phyloP scores from a whole-genome alignment of 1,140 invertebrate genomes.

The Drosophila willistoni region DNA sequence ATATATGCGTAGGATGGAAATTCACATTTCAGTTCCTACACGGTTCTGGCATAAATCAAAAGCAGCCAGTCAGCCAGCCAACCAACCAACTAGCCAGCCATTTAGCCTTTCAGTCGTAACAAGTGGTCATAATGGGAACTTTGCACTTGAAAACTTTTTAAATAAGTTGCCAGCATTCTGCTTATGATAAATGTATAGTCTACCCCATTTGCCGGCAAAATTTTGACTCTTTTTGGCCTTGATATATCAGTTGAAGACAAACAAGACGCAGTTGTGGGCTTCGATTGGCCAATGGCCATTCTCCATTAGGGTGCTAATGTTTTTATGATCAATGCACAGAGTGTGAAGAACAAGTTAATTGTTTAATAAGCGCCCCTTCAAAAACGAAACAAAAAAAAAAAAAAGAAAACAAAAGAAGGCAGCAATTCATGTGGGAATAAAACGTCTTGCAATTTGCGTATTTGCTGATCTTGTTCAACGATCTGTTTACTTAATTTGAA shows the following conservation, averaged over 20 bases:
- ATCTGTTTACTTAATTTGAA: conserved; percentile 7
- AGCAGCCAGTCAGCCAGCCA: neutral
- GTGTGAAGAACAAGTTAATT: conserved; percentile 64
- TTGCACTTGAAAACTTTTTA: conserved; percentile 43
- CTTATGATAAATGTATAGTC: conserved; percentile 60
- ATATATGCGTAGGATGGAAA: conserved; percentile 30
- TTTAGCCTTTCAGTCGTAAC: conserved; percentile 36
- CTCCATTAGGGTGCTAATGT: conserved; percentile 32
- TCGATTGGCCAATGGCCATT: neutral
- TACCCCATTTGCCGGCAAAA: neutral
- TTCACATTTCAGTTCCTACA: conserved; percentile 32
- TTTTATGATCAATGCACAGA: conserved; percentile 60
- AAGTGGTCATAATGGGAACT: conserved; percentile 53
- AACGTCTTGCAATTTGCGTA: conserved; percentile 1
- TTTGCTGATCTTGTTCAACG: neutral
- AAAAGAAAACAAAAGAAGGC: neutral
- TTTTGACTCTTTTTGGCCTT: conserved; percentile 17
- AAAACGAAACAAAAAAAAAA: neutral
- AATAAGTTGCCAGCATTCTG: conserved; percentile 26
- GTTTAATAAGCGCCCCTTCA: conserved; percentile 44
- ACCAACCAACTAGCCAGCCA: neutral
- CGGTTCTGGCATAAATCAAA: conserved; percentile 42
- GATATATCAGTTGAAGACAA: conserved; percentile 28
- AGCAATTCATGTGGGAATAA: neutral
- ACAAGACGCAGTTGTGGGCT: conserved; percentile 19